Evolutionary conservation across 2,113 vertebrate species (phyloP), one percentile per base, ranked within the genome.

Genomic region (Trichomycterus rosablanca): DNA sequence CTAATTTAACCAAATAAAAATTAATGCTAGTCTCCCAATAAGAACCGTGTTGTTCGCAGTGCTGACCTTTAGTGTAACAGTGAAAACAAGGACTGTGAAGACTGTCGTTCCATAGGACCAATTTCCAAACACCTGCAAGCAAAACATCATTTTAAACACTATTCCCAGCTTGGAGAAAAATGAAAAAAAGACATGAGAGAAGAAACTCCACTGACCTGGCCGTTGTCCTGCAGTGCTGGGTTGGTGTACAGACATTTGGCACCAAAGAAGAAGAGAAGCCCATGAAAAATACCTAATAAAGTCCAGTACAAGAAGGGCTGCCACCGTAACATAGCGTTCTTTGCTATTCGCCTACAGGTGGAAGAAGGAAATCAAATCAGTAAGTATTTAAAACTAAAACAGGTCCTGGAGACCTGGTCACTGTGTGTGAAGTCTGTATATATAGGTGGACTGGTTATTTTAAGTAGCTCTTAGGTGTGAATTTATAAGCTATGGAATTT

Each of bases 21-120:
- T 32, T 32, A 32, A 32, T n/a, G n/a, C n/a, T n/a, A n/a, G n/a
- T n/a, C n/a, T n/a, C n/a, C n/a, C n/a, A n/a, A n/a, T n/a, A n/a
- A 5, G 14, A 53, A 30, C 26, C n/a, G n/a, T 4, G 14, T 53
- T 16, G 1, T 68, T 48, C 34, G 16, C 30, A 1, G 4, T n/a
- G 11, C 81, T 83, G 59, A 97, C 96, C 93, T 97, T 98, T 12
- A 98, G 86, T 1, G 94, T 98, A 78, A 98, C 95, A 11, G 96
- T 97, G 85, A 98, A 95, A 75, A 98, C 91, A 52, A 98, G 88
- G 63, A 95, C 84, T 10, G 95, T 97, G 83, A 95, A 98, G 50
- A 98, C 87, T 48, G 94, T 92, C 0, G 95, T 97, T 76, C 96
- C 96, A 40, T 93, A 98, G 2, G 90, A 93, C 96, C 95, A 98